Evolutionary conservation across 2,113 vertebrate genomes (phyloP).

Genomic region (Tautogolabrus adspersus): DNA sequence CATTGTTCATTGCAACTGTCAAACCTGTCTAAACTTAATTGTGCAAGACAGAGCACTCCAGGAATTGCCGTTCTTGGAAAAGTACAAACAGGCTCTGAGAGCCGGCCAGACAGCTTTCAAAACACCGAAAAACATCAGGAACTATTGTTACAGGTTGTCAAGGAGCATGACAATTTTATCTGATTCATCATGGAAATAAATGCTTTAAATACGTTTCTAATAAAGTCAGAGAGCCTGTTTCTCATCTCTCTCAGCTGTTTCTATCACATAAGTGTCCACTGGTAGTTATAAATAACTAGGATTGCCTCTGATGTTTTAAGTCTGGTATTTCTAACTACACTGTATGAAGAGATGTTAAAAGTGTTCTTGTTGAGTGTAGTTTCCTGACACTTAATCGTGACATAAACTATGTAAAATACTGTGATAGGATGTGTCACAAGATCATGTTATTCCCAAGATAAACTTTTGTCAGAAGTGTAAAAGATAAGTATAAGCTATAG

Average conservation of each 20-base stretch:
- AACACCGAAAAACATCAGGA: slow-evolving; percentile 11
- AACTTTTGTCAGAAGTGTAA: slow-evolving; percentile 6
- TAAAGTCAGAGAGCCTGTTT: slow-evolving; percentile 32
- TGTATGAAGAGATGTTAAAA: not conserved
- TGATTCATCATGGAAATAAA: slow-evolving; percentile 29
- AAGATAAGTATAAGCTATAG: not conserved
- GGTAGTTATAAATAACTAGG: not conserved
- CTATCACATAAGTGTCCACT: not conserved
- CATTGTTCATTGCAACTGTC: not conserved
- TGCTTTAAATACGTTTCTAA: slow-evolving; percentile 34
- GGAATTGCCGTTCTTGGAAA: not conserved
- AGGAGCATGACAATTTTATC: slow-evolving; percentile 1
- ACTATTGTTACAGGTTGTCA: slow-evolving; percentile 10
- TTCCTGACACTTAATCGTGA: not conserved
- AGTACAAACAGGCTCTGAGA: not conserved
- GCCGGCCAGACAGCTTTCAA: not conserved
- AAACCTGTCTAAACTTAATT: not conserved
- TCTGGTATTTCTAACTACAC: slow-evolving; percentile 12
- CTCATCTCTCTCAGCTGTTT: slow-evolving; percentile 16
- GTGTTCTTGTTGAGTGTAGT: not conserved
- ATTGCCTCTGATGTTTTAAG: not conserved
- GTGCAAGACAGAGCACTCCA: not conserved
- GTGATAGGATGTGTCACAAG: not conserved
- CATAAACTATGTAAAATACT: not conserved
- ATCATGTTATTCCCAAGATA: not conserved